Evolutionary conservation across 2,888 invertebrate species (phyloP).

Genomic region (Spilosoma lubricipeda): DNA sequence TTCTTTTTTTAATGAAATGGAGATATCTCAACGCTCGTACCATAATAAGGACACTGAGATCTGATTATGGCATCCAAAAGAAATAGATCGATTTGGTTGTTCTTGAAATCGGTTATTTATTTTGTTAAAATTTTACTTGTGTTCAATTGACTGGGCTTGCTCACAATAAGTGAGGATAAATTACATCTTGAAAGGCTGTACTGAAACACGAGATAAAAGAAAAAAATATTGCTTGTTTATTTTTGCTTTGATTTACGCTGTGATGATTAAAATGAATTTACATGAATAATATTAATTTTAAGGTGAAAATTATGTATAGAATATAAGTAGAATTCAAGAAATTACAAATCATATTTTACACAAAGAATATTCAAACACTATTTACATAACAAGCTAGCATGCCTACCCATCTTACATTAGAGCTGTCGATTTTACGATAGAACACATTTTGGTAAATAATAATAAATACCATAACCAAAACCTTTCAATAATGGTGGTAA

Average conservation of each 20-base stretch:
- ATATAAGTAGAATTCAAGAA: slow-evolving; percentile 1
- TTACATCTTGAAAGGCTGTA: background rate
- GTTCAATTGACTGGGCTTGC: background rate
- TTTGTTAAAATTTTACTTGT: too few relatives aligned
- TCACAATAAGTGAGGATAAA: background rate
- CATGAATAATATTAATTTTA: background rate
- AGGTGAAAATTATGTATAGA: background rate
- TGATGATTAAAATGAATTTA: background rate
- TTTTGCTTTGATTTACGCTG: background rate
- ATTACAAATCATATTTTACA: slow-evolving; percentile 3
- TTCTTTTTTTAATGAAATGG: too few relatives aligned
- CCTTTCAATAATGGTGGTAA: background rate
- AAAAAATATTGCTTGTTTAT: background rate
- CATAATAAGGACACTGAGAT: too few relatives aligned
- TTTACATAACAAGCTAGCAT: background rate
- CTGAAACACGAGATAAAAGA: too few relatives aligned
- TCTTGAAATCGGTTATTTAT: too few relatives aligned
- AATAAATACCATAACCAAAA: background rate
- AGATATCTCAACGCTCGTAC: too few relatives aligned
- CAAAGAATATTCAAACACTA: background rate
- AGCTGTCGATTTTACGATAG: slow-evolving; percentile 5
- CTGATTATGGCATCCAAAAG: too few relatives aligned
- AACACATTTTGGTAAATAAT: background rate
- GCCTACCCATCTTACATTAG: background rate
- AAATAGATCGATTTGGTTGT: too few relatives aligned